Base-by-base conservation (phyloP, 2,113 vertebrate genomes). In the Petrocephalus zakoni region DNA sequence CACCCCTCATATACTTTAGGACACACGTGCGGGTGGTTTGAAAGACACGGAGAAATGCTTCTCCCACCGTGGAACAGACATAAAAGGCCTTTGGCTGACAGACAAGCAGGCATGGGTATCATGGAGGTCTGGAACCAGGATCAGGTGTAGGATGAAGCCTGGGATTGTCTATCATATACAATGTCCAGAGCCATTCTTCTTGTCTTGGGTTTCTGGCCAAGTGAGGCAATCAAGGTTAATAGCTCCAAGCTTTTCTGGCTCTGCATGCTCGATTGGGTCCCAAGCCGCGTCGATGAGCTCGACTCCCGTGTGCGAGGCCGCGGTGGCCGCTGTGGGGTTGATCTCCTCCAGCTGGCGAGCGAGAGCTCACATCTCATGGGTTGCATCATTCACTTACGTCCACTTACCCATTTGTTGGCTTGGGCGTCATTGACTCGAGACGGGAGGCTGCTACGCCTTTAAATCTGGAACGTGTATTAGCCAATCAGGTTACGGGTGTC, bases 21-120 rank as follows among this genome's bases (percentile, higher is more conserved):
- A 46, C 17, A 46, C 81, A 89, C 85, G 86, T 89, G 72, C 88
- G 87, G 86, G 85, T 82, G 75, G 53, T 55, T 91, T 88, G 90
- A 92, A 11, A 53, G 85, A 0, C 21, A 72, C 42, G 25, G 49
- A 17, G 29, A 52, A 22, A 47, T 84, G 10, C 29, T 51, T 87
- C 56, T 90, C 34, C 3, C 82, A 82, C 49, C 37, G 13, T 4
- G 52, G 51, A 56, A 64, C 25, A 47, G 47, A 85, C 34, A 83
- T 29, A 37, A 53, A 68, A 83, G 55, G n/a, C 11, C 25, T n/a
- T 87, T 64, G 90, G 91, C 88, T 89, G 68, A 82, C 92, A 89
- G 82, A 87, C 88, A 89, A 64, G 87, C 86, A 88, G 86, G 22
- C 53, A 88, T 88, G 9, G 58, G 56, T 87, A 37, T 90, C 84